Percentiles rank a stretch among this genome's conserved stretches.
Conservation (phyloP, 2,888 invertebrate genomes). For the Tryphoninae sp. region DNA sequence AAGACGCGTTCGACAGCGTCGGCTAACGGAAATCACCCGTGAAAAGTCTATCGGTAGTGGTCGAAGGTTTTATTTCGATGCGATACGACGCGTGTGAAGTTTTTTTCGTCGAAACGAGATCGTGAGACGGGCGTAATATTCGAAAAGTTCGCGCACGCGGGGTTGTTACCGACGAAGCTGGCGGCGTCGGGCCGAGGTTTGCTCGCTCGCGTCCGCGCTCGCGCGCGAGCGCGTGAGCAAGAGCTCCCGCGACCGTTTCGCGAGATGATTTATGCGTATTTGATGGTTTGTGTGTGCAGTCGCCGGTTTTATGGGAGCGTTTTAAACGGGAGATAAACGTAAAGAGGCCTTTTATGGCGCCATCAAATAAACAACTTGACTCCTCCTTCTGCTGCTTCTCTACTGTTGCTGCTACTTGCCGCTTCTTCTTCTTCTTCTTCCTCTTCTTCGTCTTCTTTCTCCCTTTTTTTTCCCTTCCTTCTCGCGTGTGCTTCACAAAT, state of each 20-base stretch:
- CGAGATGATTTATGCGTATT: constrained; percentile 79
- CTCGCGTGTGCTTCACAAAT: constrained; percentile 57
- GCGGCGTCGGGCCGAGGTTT: constrained; percentile 51
- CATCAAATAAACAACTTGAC: constrained; percentile 82
- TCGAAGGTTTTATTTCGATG: constrained; percentile 14
- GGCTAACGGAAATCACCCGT: background rate
- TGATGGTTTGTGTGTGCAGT: constrained; percentile 80
- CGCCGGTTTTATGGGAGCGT: constrained; percentile 80
- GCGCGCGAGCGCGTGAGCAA: constrained; percentile 63
- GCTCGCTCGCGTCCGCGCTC: constrained; percentile 51
- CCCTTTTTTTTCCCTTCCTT: constrained; percentile 49
- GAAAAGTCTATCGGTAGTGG: constrained; percentile 9
- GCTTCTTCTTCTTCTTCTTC: constrained; percentile 60
- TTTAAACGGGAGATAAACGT: constrained; percentile 81
- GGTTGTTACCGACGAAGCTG: constrained; percentile 23
- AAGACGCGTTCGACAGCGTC: too few species aligned
- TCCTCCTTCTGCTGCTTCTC: constrained; percentile 76
- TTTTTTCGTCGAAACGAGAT: constrained; percentile 41
- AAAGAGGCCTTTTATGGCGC: constrained; percentile 81
- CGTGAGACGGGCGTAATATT: constrained; percentile 17
- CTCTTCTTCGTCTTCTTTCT: constrained; percentile 57
- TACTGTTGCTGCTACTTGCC: constrained; percentile 68
- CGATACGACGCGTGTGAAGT: constrained; percentile 60
- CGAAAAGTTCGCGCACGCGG: constrained; percentile 18
- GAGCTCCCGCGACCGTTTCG: constrained; percentile 73